phyloP scores from a whole-genome alignment of 2,888 invertebrate species.

The Sphaerophoria taeniata region DNA sequence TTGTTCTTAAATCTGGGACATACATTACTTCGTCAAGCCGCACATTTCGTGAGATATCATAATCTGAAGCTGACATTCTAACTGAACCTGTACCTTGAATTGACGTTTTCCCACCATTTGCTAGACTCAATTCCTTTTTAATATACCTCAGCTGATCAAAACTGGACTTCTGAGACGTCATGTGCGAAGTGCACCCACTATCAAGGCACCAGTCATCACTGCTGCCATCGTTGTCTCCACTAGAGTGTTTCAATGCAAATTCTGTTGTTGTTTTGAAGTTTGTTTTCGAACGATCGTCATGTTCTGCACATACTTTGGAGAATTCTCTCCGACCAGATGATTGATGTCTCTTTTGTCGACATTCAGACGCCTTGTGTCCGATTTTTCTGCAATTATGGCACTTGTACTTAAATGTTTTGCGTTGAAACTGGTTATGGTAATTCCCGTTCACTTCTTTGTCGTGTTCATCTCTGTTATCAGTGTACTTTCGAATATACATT shows the following conservation, averaged over 20 bases:
- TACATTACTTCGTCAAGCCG: background rate
- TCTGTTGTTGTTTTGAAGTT: conserved; percentile 4
- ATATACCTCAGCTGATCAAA: conserved; percentile 25
- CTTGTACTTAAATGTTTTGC: conserved; percentile 4
- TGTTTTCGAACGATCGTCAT: background rate
- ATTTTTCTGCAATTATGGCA: conserved; percentile 21
- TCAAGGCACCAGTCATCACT: too few species aligned
- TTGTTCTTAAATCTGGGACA: conserved; percentile 25
- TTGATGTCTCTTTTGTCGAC: conserved; percentile 16
- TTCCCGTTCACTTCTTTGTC: conserved; percentile 5
- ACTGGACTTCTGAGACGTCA: conserved; percentile 13
- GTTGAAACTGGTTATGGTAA: conserved; percentile 7
- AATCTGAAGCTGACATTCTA: background rate
- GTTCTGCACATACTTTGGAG: conserved; percentile 30
- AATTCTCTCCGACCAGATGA: conserved; percentile 7
- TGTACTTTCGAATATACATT: conserved; percentile 6
- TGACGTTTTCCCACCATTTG: conserved; percentile 38
- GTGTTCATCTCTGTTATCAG: conserved; percentile 13
- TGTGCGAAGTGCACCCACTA: conserved; percentile 29
- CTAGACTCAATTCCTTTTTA: conserved; percentile 29
- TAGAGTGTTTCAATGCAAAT: conserved; percentile 25
- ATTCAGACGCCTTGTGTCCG: conserved; percentile 8
- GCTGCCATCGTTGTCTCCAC: background rate
- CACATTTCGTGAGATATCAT: background rate
- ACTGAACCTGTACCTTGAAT: conserved; percentile 32